Evolutionary conservation across 1,140 invertebrate species (phyloP).

Genomic region (Drosophila repletoides): DNA sequence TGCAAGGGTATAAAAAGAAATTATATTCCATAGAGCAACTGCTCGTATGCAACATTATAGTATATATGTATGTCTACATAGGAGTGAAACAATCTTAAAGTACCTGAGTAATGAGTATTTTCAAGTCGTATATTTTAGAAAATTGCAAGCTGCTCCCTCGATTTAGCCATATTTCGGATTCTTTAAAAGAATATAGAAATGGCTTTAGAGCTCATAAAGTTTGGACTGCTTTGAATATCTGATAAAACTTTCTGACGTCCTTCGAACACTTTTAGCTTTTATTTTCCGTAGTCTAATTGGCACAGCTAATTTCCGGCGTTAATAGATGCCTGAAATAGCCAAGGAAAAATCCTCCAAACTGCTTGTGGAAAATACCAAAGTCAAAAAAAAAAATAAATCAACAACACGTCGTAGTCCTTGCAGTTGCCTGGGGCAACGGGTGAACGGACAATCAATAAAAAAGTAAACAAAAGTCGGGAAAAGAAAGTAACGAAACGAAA

Average conservation of each 20-base stretch:
- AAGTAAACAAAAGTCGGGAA: slow-evolving; percentile 56
- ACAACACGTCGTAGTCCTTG: not conserved
- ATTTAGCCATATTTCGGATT: too few species aligned
- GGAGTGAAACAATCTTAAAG: too few species aligned
- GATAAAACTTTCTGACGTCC: slow-evolving; percentile 14
- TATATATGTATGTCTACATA: too few species aligned
- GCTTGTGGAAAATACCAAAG: slow-evolving; percentile 6
- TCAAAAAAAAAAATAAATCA: slow-evolving; percentile 55
- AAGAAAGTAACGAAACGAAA: slow-evolving; percentile 17
- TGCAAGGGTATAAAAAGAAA: too few species aligned
- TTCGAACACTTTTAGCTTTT: slow-evolving; percentile 17
- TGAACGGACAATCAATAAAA: slow-evolving; percentile 59
- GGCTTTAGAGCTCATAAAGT: too few species aligned
- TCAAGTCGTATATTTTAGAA: too few species aligned
- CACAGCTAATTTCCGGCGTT: slow-evolving; percentile 44
- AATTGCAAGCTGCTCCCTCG: too few species aligned
- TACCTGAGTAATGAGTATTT: too few species aligned
- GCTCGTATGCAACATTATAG: too few species aligned
- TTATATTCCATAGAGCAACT: too few species aligned
- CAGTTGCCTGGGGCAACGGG: slow-evolving; percentile 51
- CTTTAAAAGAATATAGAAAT: too few species aligned
- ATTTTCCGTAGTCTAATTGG: slow-evolving; percentile 46
- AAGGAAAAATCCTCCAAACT: slow-evolving; percentile 1
- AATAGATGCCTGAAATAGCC: slow-evolving; percentile 17
- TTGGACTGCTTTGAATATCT: not conserved